Percentiles rank a stretch among this genome's conserved stretches.
Conservation (phyloP, 2,888 invertebrate genomes). For the Scaptomyza cyrtandrae region DNA sequence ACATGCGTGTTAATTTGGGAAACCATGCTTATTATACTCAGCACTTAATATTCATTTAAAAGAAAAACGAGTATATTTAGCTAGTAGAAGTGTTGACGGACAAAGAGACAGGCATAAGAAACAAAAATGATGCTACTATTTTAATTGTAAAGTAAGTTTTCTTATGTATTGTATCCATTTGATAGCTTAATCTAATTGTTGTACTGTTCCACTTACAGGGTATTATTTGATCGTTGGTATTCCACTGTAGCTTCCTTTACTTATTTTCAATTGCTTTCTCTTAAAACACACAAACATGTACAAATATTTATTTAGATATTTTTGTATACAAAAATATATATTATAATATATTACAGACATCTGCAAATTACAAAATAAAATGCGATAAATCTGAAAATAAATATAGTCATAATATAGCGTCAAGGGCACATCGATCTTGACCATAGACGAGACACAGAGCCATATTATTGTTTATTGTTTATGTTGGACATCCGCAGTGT, state of each 20-base stretch:
- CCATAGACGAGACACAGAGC: conserved; percentile 34
- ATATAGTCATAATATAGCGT: conserved; percentile 49
- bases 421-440: conserved; percentile 60
- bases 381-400: conserved; percentile 39
- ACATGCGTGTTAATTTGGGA: conserved; percentile 7
- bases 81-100: no score
- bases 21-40: conserved; percentile 31
- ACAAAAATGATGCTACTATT: no score
- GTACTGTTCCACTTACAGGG: neutral
- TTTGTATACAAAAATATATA: neutral
- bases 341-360: conserved; percentile 44
- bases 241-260: neutral
- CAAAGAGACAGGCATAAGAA: no score
- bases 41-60: no score
- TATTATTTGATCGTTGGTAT: neutral
- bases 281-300: conserved; percentile 4
- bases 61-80: no score
- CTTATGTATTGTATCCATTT: no score
- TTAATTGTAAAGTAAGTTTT: no score
- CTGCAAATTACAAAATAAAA: conserved; percentile 49
- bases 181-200: no score
- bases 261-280: conserved; percentile 5
- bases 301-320: conserved; percentile 1
- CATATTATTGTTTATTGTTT: conserved; percentile 16
- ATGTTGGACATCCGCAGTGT: conserved; percentile 26